Percentiles rank a stretch among this genome's conserved stretches.
Conservation (phyloP, 2,888 invertebrate genomes). For the Pogonocherus hispidulus region DNA sequence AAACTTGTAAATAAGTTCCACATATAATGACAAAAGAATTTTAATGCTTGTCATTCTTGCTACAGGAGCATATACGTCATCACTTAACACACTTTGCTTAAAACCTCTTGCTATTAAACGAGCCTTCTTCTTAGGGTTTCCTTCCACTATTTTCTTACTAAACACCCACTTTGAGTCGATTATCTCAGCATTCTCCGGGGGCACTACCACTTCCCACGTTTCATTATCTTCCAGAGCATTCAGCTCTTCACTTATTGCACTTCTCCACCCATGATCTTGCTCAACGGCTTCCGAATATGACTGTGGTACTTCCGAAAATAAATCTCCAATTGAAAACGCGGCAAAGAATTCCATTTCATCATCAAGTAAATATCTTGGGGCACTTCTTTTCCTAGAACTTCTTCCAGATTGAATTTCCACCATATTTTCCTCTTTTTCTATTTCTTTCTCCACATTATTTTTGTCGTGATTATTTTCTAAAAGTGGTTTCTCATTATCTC, state of each 20-base stretch:
- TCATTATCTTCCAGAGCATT: constrained; percentile 30
- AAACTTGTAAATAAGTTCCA: too few relatives aligned
- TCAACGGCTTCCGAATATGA: constrained; percentile 35
- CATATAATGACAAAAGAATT: too few relatives aligned
- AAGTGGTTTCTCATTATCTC: constrained; percentile 5
- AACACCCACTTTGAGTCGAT: constrained; percentile 48
- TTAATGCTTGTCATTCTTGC: too few relatives aligned
- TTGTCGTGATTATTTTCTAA: too few relatives aligned
- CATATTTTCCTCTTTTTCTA: constrained; percentile 12
- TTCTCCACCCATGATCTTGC: constrained; percentile 33
- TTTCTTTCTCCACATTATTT: constrained; percentile 4
- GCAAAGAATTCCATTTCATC: constrained; percentile 25
- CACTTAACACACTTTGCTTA: constrained; percentile 19
- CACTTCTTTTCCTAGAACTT: not conserved
- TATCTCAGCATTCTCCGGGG: constrained; percentile 36
- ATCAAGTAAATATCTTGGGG: not conserved
- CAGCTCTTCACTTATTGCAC: constrained; percentile 35
- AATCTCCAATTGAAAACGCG: constrained; percentile 32
- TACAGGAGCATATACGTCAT: too few relatives aligned
- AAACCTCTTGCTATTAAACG: constrained; percentile 44
- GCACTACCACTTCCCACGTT: constrained; percentile 40
- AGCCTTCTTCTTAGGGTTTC: constrained; percentile 36
- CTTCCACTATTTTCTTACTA: constrained; percentile 35
- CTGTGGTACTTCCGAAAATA: constrained; percentile 35
- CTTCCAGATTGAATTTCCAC: not conserved